Percentiles rank a stretch among this genome's conserved stretches.
Evolutionary conservation across 2,888 invertebrate species (phyloP).

Genomic region (Pogonocherus hispidulus): DNA sequence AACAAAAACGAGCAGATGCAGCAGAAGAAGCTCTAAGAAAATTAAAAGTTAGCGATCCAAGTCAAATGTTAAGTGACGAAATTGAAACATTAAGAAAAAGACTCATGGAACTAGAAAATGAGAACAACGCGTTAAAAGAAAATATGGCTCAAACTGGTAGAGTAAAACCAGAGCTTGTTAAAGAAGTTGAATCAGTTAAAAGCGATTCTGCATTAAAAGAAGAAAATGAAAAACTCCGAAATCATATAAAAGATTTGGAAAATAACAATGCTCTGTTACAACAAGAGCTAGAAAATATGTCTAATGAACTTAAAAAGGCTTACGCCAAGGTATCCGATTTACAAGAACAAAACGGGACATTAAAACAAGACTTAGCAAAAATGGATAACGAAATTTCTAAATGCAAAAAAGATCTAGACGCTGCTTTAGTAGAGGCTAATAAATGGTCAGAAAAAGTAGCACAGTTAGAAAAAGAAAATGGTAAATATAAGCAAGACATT

Average conservation of each 20-base stretch:
- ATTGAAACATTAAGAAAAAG: slow-evolving; percentile 46
- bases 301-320: slow-evolving; percentile 42
- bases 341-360: slow-evolving; percentile 42
- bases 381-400: slow-evolving; percentile 46
- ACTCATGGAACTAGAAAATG: slow-evolving; percentile 45
- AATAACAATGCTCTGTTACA: slow-evolving; percentile 40
- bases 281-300: slow-evolving; percentile 40
- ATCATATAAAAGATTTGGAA: slow-evolving; percentile 37
- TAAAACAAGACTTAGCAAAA: slow-evolving; percentile 44
- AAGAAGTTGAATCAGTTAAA: not conserved
- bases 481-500: slow-evolving; percentile 44
- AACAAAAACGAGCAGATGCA: slow-evolving; percentile 50
- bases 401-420: slow-evolving; percentile 50
- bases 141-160: not conserved
- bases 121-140: slow-evolving; percentile 45
- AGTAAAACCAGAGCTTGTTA: not conserved
- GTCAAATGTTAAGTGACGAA: slow-evolving; percentile 51
- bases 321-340: slow-evolving; percentile 44
- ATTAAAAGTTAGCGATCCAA: slow-evolving; percentile 50
- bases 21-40: slow-evolving; percentile 52
- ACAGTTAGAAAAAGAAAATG: slow-evolving; percentile 51
- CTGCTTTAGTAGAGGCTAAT: slow-evolving; percentile 35
- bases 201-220: slow-evolving; percentile 35
- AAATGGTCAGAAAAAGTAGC: slow-evolving; percentile 45
- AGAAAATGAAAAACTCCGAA: slow-evolving; percentile 44